A percentile compares a stretch with the other conserved stretches of the same genome.
These are phyloP conservation scores for Erinaceus europaeus DNA, from an alignment of 2,113 vertebrate genomes.

Conservation along the genomic window DNA sequence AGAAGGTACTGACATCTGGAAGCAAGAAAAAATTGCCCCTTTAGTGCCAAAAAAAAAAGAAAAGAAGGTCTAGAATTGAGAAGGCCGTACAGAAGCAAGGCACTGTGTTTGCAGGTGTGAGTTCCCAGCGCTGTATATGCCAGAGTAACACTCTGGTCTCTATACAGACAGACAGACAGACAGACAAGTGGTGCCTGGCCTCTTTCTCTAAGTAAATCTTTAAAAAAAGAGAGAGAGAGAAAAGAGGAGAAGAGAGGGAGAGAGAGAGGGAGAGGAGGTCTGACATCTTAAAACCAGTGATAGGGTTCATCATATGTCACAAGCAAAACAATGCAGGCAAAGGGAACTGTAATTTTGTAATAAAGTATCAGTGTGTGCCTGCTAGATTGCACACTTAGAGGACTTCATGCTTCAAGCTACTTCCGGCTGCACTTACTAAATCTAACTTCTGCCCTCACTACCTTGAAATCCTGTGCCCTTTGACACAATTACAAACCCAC, in stretches of 20 bases:
- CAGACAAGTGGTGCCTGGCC: not conserved
- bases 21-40: not conserved
- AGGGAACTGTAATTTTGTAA: conserved; percentile 6
- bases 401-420: not conserved
- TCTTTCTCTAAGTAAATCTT: not conserved
- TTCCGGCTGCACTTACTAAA: not conserved
- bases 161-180: too few relatives aligned
- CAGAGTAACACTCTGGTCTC: too few relatives aligned
- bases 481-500: not conserved
- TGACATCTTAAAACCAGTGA: not conserved
- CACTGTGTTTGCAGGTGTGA: too few relatives aligned
- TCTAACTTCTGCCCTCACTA: not conserved
- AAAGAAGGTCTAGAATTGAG: too few relatives aligned
- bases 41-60: too few relatives aligned
- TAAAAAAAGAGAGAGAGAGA: too few relatives aligned
- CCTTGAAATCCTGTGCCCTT: conserved; percentile 3
- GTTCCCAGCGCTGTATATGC: too few relatives aligned
- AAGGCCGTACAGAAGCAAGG: too few relatives aligned
- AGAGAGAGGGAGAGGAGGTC: too few relatives aligned
- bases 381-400: not conserved
- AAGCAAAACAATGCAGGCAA: not conserved
- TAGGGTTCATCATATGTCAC: not conserved
- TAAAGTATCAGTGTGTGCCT: not conserved
- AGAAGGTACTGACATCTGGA: not conserved
- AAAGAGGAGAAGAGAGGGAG: too few relatives aligned